Evolutionary conservation across 30 jellyfish, hydroid and myxozoan species (phyloP), one percentile per base, ranked within the genome.

Genomic region (Sanderia malayensis): DNA sequence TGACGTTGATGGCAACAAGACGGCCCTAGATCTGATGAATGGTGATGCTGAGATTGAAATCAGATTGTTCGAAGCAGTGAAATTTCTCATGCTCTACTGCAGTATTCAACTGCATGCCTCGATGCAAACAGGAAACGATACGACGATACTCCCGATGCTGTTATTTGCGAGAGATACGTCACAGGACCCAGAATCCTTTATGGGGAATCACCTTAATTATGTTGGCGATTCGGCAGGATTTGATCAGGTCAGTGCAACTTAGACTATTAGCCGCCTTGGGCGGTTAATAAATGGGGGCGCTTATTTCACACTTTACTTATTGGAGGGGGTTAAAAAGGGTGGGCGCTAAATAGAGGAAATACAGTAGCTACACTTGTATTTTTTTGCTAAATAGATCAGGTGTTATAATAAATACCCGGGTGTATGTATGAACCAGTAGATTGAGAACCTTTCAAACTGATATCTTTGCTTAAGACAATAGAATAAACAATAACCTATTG

Each of bases 121-220:
- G 30, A 68, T 68, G 78, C 79, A 67, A 27, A 44, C 22, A 31
- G 79, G 67, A 44, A 59, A 80, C 26, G 78, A 67, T 9, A 44
- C 60, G 11, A 31, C 22, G 1, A 31, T 58, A 2, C 71, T 68
- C n/a, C 73, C 78, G 18, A 37, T 37, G 20, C 73, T 80, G 24
- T 60, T 80, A 20, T 80, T 80, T 61, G 93, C 93, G 44, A 80
- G 93, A 80, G 84, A 80, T 34, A 67, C 93, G 20, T 68, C 84
- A 11, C 31, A 55, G 21, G 46, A 44, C 47, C 93, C 93, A 34
- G 58, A 60, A 44, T 31, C 73, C 1, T 80, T 80, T 57, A 80
- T 80, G 93, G 44, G 44, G 32, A 80, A 80, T 27, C 93, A 80
- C 30, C 64, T 80, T 67, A 80, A 80, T 49, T 67, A 64, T 11